Conservation (phyloP, 2,797 vertebrate genomes). For the Sebastes elongatus region DNA sequence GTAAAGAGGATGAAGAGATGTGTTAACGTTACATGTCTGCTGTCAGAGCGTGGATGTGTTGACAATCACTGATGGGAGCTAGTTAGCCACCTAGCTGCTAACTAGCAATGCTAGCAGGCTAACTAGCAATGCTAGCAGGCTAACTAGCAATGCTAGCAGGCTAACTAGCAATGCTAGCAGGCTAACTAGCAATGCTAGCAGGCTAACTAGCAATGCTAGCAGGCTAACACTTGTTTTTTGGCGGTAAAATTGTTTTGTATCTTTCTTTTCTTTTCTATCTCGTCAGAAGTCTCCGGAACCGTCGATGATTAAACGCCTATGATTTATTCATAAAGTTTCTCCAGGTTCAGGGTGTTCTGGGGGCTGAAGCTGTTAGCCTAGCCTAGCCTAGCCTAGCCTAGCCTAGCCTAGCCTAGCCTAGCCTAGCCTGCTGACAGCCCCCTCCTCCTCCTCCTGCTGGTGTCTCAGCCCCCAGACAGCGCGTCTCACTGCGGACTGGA, state of each 20-base stretch:
- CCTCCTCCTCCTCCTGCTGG: constrained; percentile 6
- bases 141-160: neutral
- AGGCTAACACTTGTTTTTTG: neutral
- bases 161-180: neutral
- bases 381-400: neutral
- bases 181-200: neutral
- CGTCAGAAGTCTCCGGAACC: fast-evolving
- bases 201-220: neutral
- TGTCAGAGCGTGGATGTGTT: neutral
- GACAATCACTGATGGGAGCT: neutral
- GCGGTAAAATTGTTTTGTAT: neutral
- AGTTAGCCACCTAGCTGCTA: constrained; percentile 17
- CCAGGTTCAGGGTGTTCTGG: neutral
- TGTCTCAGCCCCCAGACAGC: constrained; percentile 37
- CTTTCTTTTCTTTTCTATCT: neutral
- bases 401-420: constrained; percentile 14
- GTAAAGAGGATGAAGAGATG: no score
- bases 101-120: neutral
- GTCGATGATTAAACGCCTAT: neutral
- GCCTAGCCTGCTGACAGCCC: constrained; percentile 27
- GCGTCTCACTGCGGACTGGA: constrained; percentile 32
- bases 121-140: neutral
- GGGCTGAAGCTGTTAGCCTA: constrained; percentile 5
- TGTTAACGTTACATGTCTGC: neutral
- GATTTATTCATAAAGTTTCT: constrained; percentile 7